These are phyloP conservation scores for Scytalopus superciliaris DNA, from an alignment of 2,113 vertebrate species.

Conservation along the genomic window DNA sequence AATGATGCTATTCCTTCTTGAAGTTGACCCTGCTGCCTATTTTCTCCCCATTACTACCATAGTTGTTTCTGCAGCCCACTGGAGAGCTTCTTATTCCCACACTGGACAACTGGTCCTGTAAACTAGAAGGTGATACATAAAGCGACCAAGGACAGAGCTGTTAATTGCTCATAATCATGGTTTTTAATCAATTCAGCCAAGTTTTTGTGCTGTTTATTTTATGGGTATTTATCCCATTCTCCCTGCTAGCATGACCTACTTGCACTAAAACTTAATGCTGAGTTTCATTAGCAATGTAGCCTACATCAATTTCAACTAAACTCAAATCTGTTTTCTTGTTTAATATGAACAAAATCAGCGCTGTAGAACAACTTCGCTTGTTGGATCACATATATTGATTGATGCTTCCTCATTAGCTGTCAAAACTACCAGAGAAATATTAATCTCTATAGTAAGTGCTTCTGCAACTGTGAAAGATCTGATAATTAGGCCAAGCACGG, in stretches of 20 bases:
- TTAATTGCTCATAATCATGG: neutral
- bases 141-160: neutral
- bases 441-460: neutral
- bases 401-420: neutral
- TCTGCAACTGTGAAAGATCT: neutral
- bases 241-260: neutral
- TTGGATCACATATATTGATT: neutral
- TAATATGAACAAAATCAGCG: neutral
- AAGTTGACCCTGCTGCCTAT: neutral
- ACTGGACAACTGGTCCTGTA: neutral
- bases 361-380: neutral
- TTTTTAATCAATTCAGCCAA: neutral
- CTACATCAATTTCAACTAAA: neutral
- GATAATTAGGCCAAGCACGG: neutral
- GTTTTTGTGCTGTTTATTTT: neutral
- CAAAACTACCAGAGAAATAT: neutral
- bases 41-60: neutral
- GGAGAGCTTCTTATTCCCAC: neutral
- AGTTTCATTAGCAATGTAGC: neutral
- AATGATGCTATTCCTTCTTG: neutral
- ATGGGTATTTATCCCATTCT: neutral
- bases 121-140: neutral
- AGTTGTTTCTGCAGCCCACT: neutral
- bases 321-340: neutral
- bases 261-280: neutral